Base-by-base conservation (phyloP, 2,888 invertebrate species). In the Gastracanthus pulcherrimus region DNA sequence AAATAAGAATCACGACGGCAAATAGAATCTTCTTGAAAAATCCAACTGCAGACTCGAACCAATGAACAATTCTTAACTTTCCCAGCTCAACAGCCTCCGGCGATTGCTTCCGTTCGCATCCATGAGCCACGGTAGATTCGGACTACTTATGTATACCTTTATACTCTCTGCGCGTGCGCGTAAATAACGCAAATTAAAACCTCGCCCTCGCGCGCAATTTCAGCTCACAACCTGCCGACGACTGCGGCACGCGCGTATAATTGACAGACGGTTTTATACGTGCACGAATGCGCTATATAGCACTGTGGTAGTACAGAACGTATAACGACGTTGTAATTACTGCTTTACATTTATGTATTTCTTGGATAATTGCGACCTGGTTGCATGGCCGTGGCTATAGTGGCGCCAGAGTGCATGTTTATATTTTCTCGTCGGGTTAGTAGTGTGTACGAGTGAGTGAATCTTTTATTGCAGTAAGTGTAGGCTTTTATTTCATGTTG, bases 121-220 rank as follows among this genome's bases (percentile, higher is more conserved):
- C n/a, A n/a, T n/a, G n/a, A n/a, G n/a, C n/a, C n/a, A n/a, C n/a
- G n/a, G n/a, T n/a, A n/a, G n/a, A n/a, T n/a, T n/a, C n/a, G n/a
- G n/a, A n/a, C n/a, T n/a, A n/a, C n/a, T n/a, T n/a, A n/a, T n/a
- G n/a, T n/a, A n/a, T 41, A 41, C 5, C 9, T 41, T 41, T 41
- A 2, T 41, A 41, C 11, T 41, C 2, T 16, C 13, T 13, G 41
- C 19, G 26, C 5, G 38, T 0, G 5, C 7, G 6, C 45, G 48
- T 55, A 26, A 70, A 51, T 51, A 48, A 51, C 34, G 51, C 51
- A 48, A 69, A 69, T 69, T 69, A 48, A 70, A 70, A 70, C 34
- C 38, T 38, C 19, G 36, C 31, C 31, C 23, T 31, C 31, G 34
- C 19, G 36, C 16, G 66, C 23, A 66, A 66, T 66, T 38, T 38